phyloP scores from a whole-genome alignment of 2,888 invertebrate genomes.

The Ormyrus rosae region DNA sequence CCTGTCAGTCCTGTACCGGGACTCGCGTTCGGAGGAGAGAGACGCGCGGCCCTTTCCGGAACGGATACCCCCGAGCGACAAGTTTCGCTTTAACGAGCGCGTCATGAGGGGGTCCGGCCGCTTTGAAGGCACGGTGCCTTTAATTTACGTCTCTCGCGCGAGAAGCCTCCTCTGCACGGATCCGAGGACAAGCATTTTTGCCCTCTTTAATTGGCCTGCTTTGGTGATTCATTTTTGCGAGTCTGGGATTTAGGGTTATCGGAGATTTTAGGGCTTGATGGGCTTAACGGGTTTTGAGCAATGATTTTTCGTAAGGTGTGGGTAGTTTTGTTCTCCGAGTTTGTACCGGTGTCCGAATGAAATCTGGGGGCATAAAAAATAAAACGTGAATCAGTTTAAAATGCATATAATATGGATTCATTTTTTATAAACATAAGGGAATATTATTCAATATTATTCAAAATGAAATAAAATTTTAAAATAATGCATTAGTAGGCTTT shows the following conservation, averaged over 20 bases:
- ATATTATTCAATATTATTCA: too few species aligned
- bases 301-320: too few species aligned
- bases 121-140: constrained; percentile 1
- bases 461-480: too few species aligned
- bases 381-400: too few species aligned
- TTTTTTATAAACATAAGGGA: too few species aligned
- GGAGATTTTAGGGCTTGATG: too few species aligned
- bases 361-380: too few species aligned
- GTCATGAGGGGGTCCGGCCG: neutral
- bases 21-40: neutral
- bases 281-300: too few species aligned
- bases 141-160: constrained; percentile 36
- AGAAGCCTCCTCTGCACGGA: constrained; percentile 12
- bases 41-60: neutral
- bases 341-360: too few species aligned
- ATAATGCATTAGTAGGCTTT: too few species aligned
- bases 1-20: constrained; percentile 23
- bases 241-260: neutral
- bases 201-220: constrained; percentile 29
- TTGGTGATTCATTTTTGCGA: constrained; percentile 19
- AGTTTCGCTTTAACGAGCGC: constrained; percentile 41
- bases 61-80: constrained; percentile 31
- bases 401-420: too few species aligned
- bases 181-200: neutral
- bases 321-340: too few species aligned